Evolutionary conservation across 2,888 invertebrate species (phyloP).

Genomic region (Chrysodeixis includens): DNA sequence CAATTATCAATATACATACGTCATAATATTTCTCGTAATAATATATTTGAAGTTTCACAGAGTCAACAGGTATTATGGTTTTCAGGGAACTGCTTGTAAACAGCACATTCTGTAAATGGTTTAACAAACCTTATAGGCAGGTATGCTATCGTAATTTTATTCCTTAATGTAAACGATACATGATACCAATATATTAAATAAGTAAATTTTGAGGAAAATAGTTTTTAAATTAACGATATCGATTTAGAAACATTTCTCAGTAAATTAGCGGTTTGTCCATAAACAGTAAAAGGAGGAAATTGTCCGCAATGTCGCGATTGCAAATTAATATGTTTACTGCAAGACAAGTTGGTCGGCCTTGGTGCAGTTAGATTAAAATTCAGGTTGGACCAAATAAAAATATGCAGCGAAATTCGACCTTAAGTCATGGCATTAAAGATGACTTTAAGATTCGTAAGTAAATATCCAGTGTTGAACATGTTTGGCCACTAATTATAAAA

Average conservation of each 20-base stretch:
- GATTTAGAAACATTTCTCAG: constrained; percentile 24
- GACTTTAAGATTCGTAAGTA: neutral
- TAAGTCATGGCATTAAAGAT: neutral
- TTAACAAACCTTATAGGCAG: neutral
- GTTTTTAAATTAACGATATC: constrained; percentile 23
- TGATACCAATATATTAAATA: too few species aligned
- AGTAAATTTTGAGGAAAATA: constrained; percentile 19
- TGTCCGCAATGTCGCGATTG: constrained; percentile 35
- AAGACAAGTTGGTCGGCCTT: constrained; percentile 48
- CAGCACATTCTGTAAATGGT: neutral
- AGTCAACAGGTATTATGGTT: neutral
- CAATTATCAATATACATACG: neutral
- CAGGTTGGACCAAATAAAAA: neutral
- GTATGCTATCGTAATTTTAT: too few species aligned
- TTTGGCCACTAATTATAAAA: too few species aligned
- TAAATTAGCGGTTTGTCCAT: constrained; percentile 32
- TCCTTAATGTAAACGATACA: too few species aligned
- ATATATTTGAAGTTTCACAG: neutral
- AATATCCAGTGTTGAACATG: too few species aligned
- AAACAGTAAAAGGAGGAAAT: constrained; percentile 49
- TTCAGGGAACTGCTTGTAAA: neutral
- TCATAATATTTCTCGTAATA: neutral
- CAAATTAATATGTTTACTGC: constrained; percentile 45
- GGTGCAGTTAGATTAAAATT: constrained; percentile 47
- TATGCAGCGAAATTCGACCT: neutral